These are phyloP conservation scores for Apamea epomidion DNA, from an alignment of 2,888 invertebrate species.

Conservation along the genomic window DNA sequence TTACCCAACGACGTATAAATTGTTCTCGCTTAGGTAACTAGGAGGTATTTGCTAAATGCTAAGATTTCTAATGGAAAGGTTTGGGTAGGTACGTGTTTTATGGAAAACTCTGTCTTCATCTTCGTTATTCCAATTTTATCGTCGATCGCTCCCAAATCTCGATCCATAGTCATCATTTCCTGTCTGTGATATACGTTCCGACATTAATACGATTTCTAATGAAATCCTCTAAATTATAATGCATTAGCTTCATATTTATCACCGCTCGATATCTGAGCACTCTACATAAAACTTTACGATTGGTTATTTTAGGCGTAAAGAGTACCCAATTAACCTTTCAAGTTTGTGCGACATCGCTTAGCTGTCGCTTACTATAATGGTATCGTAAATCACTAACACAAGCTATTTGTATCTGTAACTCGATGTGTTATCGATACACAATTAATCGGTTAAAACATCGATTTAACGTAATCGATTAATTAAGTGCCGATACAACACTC, in stretches of 20 bases:
- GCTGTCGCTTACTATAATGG: slow-evolving; percentile 80
- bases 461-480: slow-evolving; percentile 60
- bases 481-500: slow-evolving; percentile 53
- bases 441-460: slow-evolving; percentile 74
- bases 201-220: slow-evolving; percentile 68
- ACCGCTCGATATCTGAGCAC: slow-evolving; percentile 73
- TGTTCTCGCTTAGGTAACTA: slow-evolving; percentile 65
- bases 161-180: slow-evolving; percentile 53
- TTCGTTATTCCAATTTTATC: slow-evolving; percentile 27
- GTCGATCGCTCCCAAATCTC: slow-evolving; percentile 38
- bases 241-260: slow-evolving; percentile 70
- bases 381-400: slow-evolving; percentile 79
- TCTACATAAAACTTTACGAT: slow-evolving; percentile 81
- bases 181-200: slow-evolving; percentile 58
- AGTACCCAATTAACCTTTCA: slow-evolving; percentile 84
- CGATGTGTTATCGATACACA: slow-evolving; percentile 78
- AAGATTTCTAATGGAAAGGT: slow-evolving; percentile 62
- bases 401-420: slow-evolving; percentile 70
- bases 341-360: slow-evolving; percentile 77
- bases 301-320: slow-evolving; percentile 79
- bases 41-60: slow-evolving; percentile 65
- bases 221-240: slow-evolving; percentile 67
- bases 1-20: slow-evolving; percentile 59
- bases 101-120: slow-evolving; percentile 31
- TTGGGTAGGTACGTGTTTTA: slow-evolving; percentile 24